Evolutionary conservation across 2,797 vertebrate species (phyloP).

Genomic region (Manis pentadactyla): DNA sequence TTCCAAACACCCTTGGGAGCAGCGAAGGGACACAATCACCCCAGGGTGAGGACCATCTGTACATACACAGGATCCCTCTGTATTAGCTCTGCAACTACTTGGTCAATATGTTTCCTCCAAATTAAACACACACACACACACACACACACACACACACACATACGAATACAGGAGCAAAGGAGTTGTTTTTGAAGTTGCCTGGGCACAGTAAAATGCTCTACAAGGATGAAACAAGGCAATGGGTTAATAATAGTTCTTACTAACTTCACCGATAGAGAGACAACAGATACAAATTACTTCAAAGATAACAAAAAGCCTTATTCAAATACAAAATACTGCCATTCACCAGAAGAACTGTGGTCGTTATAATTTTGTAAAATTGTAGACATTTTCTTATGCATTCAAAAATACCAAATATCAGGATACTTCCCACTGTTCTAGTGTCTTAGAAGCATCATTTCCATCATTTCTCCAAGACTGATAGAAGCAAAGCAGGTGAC

Average conservation of each 20-base stretch:
- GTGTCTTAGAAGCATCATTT: neutral
- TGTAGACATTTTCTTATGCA: neutral
- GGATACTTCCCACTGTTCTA: neutral
- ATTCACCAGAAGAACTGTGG: neutral
- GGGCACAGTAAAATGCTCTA: neutral
- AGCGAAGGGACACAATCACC: neutral
- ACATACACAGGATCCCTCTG: too few relatives aligned
- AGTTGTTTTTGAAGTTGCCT: neutral
- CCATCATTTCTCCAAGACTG: neutral
- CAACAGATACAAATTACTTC: neutral
- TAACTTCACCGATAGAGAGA: neutral
- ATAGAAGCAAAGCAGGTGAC: neutral
- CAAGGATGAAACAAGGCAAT: neutral
- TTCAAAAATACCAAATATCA: neutral
- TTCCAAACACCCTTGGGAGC: neutral
- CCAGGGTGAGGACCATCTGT: too few relatives aligned
- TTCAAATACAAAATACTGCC: neutral
- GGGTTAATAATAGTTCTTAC: neutral
- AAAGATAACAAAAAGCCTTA: neutral
- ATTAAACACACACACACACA: too few relatives aligned
- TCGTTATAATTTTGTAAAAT: neutral
- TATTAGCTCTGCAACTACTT: too few relatives aligned
- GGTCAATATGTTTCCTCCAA: too few relatives aligned
- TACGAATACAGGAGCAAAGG: neutral
- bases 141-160: neutral